A percentile compares a stretch with the other conserved stretches of the same genome.
These are phyloP conservation scores for Vultur gryphus DNA, from an alignment of 2,797 vertebrate species.

Conservation along the genomic window DNA sequence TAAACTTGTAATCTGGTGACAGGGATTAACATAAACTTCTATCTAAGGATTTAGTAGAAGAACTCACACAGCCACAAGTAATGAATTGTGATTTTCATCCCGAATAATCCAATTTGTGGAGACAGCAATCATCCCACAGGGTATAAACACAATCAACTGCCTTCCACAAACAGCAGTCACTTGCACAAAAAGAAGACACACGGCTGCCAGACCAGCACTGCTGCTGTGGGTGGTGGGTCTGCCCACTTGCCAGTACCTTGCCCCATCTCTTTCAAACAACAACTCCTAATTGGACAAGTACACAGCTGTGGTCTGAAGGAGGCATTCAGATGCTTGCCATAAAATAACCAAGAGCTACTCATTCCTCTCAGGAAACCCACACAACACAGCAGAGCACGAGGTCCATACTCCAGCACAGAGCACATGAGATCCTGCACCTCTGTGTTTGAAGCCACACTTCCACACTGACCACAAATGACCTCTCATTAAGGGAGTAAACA, in stretches of 20 bases:
- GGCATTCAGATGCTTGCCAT: neutral
- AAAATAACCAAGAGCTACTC: slow-evolving; percentile 22
- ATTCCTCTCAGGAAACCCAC: neutral
- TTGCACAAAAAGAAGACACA: neutral
- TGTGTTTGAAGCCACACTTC: slow-evolving; percentile 24
- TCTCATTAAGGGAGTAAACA: slow-evolving; percentile 9
- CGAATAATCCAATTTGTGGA: neutral
- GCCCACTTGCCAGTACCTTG: neutral
- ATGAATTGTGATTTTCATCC: slow-evolving; percentile 13
- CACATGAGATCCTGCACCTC: neutral
- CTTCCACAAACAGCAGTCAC: fast-evolving
- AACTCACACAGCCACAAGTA: neutral
- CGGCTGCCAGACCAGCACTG: neutral
- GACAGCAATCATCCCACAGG: neutral
- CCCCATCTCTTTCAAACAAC: neutral
- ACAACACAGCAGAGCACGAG: neutral
- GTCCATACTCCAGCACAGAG: neutral
- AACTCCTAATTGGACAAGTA: neutral
- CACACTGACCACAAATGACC: neutral
- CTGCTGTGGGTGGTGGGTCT: neutral
- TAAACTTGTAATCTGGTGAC: neutral
- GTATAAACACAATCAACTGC: neutral
- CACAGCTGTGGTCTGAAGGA: neutral
- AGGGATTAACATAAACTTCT: neutral
- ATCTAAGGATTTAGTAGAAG: neutral